phyloP scores from a whole-genome alignment of 2,797 vertebrate species.

The Chelmon rostratus region DNA sequence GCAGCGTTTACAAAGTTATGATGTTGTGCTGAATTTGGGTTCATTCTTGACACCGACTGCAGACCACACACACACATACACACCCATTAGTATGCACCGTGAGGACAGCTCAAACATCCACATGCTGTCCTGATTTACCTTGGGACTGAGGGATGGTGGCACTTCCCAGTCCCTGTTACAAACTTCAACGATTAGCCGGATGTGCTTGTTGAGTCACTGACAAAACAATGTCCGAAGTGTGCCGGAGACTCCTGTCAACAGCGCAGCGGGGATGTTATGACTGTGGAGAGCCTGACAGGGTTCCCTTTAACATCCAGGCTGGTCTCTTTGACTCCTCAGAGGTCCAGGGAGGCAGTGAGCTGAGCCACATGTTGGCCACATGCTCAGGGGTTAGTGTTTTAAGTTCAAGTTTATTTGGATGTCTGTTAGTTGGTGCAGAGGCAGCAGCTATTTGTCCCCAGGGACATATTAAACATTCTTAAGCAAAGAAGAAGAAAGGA shows the following conservation, averaged over 20 bases:
- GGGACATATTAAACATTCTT: conserved; percentile 45
- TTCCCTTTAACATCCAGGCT: conserved; percentile 42
- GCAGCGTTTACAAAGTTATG: conserved; percentile 35
- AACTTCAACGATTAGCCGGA: conserved; percentile 44
- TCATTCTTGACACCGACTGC: conserved; percentile 24
- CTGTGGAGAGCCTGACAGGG: conserved; percentile 43
- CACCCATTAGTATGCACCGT: background rate
- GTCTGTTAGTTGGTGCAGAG: conserved; percentile 50
- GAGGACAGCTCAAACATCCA: conserved; percentile 27
- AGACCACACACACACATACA: conserved; percentile 15
- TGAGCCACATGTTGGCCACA: conserved; percentile 67
- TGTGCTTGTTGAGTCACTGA: conserved; percentile 61
- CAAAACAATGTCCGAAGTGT: conserved; percentile 66
- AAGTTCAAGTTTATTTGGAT: conserved; percentile 69
- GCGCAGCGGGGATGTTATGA: conserved; percentile 68
- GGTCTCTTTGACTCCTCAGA: conserved; percentile 39
- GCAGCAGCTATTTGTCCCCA: conserved; percentile 31
- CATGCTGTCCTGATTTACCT: conserved; percentile 63
- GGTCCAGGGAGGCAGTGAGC: conserved; percentile 35
- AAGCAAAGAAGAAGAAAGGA: conserved; percentile 31
- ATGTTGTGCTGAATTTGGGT: conserved; percentile 24
- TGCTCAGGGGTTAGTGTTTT: conserved; percentile 49
- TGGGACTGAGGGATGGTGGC: conserved; percentile 37
- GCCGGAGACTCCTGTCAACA: conserved; percentile 71
- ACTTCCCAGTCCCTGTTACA: conserved; percentile 40